Conservation (phyloP, 2,888 invertebrate genomes). For the Sinhomidia bicolor region DNA sequence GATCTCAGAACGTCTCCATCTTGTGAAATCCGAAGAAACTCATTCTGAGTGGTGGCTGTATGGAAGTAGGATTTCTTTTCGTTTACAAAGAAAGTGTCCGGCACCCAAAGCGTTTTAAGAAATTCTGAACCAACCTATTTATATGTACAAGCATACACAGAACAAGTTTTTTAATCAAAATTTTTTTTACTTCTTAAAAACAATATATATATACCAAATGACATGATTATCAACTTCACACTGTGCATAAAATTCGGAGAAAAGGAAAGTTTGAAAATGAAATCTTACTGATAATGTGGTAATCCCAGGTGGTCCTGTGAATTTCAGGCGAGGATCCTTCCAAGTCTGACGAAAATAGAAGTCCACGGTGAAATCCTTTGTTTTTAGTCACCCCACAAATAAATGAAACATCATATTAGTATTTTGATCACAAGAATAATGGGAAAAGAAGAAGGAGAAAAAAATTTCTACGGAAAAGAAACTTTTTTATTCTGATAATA, state of each 20-base stretch:
- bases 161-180: neutral
- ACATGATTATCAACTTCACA: no score
- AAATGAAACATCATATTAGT: conserved; percentile 52
- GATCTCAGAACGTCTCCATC: conserved; percentile 97
- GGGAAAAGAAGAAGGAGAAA: neutral
- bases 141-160: neutral
- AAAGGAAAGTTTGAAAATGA: no score
- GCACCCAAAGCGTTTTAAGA: conserved; percentile 98
- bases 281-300: conserved; percentile 92
- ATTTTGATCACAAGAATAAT: conserved; percentile 6
- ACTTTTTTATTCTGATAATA: neutral
- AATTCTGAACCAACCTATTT: conserved; percentile 94
- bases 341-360: conserved; percentile 99
- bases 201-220: no score
- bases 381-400: conserved; percentile 64
- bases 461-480: conserved; percentile 35
- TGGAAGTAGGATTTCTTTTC: conserved; percentile 99
- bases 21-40: conserved; percentile 98
- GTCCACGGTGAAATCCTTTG: conserved; percentile 94
- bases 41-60: conserved; percentile 99
- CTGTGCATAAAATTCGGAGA: no score
- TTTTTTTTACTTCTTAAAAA: no score
- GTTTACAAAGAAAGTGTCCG: conserved; percentile 99
- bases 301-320: conserved; percentile 93
- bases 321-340: conserved; percentile 97